Percentiles rank a stretch among this genome's conserved stretches.
These are phyloP conservation scores for Pseudolaguvia tuberculata DNA, from an alignment of 2,113 vertebrate genomes.

Conservation along the genomic window DNA sequence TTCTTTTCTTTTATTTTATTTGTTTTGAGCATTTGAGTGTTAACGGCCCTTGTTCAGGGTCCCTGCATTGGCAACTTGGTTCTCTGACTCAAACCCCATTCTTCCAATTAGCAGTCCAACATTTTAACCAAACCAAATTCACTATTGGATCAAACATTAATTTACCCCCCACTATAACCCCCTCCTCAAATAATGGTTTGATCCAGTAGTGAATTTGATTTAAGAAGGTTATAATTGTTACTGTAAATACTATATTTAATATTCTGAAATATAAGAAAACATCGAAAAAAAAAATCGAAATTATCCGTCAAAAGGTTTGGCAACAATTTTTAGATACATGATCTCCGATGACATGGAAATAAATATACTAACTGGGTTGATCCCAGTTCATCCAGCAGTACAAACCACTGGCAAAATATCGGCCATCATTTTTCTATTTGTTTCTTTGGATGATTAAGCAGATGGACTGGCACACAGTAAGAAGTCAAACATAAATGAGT, in stretches of 20 bases:
- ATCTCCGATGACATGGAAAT: conserved; percentile 3
- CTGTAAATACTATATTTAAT: too few relatives aligned
- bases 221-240: not conserved
- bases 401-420: conserved; percentile 33
- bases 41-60: too few relatives aligned
- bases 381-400: conserved; percentile 23
- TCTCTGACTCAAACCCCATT: too few relatives aligned
- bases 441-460: conserved; percentile 50
- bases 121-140: too few relatives aligned
- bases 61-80: too few relatives aligned
- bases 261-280: too few relatives aligned
- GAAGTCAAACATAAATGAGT: conserved; percentile 48
- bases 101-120: too few relatives aligned
- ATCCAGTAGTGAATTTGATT: not conserved
- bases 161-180: too few relatives aligned
- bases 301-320: not conserved
- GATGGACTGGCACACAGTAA: conserved; percentile 50
- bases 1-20: too few relatives aligned
- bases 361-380: conserved; percentile 28
- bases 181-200: not conserved
- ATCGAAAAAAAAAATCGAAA: not conserved
- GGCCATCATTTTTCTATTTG: conserved; percentile 49
- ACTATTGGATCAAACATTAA: too few relatives aligned
- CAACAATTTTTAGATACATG: not conserved
- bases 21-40: too few relatives aligned